Evolutionary conservation across 2,888 invertebrate species (phyloP), one percentile per base, ranked within the genome.

Genomic region (Noctua janthe): DNA sequence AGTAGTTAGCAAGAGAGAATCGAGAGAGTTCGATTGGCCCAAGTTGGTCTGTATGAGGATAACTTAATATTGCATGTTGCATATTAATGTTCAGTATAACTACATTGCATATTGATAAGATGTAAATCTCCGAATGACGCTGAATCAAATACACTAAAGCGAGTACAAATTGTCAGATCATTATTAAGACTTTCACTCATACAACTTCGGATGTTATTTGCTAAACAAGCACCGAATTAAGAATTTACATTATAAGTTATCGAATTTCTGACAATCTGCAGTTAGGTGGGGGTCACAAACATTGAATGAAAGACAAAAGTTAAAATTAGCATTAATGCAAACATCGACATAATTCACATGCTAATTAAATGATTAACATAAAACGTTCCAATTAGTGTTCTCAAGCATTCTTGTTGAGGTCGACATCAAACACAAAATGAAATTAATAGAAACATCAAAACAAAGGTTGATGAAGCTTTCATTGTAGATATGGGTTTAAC

Each of bases 261-360:
- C 4, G 39, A 66, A 66, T 66, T 20, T 66, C 87, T 89, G 88
- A 76, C 78, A 85, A 88, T 85, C 71, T 86, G 84, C 81, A 73
- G 47, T 84, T 82, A 80, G 66, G 76, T 78, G 76, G 77, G 74
- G 84, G 76, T 86, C 87, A 86, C 79, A 84, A 64, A 89, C 84
- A 88, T 82, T 83, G 74, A 88, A 86, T 88, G 83, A 81, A 78
- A 86, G 78, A 86, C 75, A 82, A 82, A 85, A 80, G 76, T 88
- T 71, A 83, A 90, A 89, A 86, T 88, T 78, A 87, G 86, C 88
- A 88, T 82, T 69, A 90, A 92, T 86, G 89, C 88, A 90, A 89
- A 93, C 88, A 92, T 91, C 86, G 83, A 90, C 76, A 88, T 87
- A 88, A 82, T 90, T 89, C 91, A 88, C 94, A 94, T 94, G 94